Conservation (phyloP, 2,797 vertebrate species). For the Anabas testudineus region DNA sequence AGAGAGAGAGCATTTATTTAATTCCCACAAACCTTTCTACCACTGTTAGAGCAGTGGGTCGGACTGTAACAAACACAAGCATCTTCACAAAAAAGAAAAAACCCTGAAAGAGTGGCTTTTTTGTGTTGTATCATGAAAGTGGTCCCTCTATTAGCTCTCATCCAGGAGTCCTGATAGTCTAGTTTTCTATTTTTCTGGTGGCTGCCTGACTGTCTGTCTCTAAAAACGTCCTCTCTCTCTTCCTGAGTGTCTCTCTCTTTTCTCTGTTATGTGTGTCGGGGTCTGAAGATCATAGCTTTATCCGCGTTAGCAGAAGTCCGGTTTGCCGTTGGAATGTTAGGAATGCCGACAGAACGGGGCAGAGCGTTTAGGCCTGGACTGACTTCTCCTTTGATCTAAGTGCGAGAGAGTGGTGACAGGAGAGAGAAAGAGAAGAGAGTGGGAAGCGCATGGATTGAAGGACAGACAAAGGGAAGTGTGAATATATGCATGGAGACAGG, state of each 20-base stretch:
- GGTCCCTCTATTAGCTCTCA: conserved; percentile 25
- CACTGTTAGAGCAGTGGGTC: conserved; percentile 8
- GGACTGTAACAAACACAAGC: conserved; percentile 19
- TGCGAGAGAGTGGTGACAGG: conserved; percentile 32
- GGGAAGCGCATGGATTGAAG: conserved; percentile 7
- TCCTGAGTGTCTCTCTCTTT: conserved; percentile 42
- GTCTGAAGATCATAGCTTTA: conserved; percentile 46
- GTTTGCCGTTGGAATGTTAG: conserved; percentile 67
- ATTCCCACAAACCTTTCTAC: conserved; percentile 27
- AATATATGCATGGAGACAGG: conserved; percentile 17
- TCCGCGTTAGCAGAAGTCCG: conserved; percentile 58
- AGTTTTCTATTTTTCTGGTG: conserved; percentile 41
- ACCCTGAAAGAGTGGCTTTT: conserved; percentile 5
- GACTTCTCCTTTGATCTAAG: conserved; percentile 65
- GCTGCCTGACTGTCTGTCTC: conserved; percentile 1
- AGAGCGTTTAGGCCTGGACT: conserved; percentile 37
- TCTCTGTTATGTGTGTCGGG: conserved; percentile 30
- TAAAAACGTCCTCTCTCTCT: conserved; percentile 26
- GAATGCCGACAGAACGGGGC: conserved; percentile 56
- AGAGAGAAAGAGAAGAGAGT: conserved; percentile 8
- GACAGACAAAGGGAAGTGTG: conserved; percentile 21
- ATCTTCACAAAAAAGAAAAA: conserved; percentile 25
- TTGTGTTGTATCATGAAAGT: conserved; percentile 16
- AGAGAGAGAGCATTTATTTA: conserved; percentile 31
- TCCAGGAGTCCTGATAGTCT: conserved; percentile 28